Evolutionary conservation across 2,888 invertebrate genomes (phyloP), one percentile per base, ranked within the genome.

Genomic region (Epistrophe eligans): DNA sequence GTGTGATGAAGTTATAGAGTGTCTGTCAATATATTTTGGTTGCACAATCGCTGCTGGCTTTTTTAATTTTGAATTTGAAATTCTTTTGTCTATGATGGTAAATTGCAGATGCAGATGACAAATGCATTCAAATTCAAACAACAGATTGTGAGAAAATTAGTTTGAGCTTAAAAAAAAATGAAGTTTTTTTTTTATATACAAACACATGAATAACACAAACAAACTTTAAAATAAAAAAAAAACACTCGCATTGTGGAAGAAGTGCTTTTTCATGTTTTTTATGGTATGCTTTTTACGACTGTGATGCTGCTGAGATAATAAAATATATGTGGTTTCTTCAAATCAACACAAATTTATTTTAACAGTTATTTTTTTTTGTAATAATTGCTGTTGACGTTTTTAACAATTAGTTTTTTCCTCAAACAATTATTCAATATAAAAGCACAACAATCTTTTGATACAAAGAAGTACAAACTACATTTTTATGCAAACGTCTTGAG

Each of bases 41-140:
- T 85, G 45, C 77, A 64, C 77, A 82, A 81, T 71, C 62, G 50
- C 66, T 62, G 55, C 60, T 72, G 48, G 58, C 57, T 72, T 77
- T 55, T 77, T 77, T 72, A 66, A 71, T 71, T 80, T 84, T 77
- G 38, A 79, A 85, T 85, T 82, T 85, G 64, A 70, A 77, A 77
- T 81, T 85, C 81, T 85, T 85, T 81, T 85, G 77, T 85, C 48
- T 43, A 57, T n/a, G 55, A 70, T 70, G 38, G 38, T 40, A 19
- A 48, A 19, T 58, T 52, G 57, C 38, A 76, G 60, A 52, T n/a
- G 11, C 19, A 55, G 32, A 58, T 76, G 64, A 40, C 28, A 76
- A 55, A 64, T 76, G 64, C 74, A 76, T 76, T 55, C 5, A 43
- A 52, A 64, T 55, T 55, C 11, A 40, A 40, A 4, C 28, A 40